Conservation (phyloP, 2,888 invertebrate species). For the Coelogynopora nodosa region DNA sequence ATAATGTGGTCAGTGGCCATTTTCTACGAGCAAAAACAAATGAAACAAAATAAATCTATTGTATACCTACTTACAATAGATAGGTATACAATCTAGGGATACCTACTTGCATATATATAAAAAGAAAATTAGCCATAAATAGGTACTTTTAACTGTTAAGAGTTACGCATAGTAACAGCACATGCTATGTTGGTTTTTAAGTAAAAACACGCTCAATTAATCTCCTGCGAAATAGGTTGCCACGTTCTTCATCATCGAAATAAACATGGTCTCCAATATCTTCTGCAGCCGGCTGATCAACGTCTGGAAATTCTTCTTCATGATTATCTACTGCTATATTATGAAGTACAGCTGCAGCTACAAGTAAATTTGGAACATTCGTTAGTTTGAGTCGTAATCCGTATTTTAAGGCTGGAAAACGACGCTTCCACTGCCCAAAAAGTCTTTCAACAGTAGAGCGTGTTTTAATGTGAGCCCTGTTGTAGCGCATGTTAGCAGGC, state of each 20-base stretch:
- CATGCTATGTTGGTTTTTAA: not conserved
- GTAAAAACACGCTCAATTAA: constrained; percentile 5
- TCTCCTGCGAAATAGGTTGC: not conserved
- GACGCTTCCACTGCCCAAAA: constrained; percentile 12
- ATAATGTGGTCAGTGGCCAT: not conserved
- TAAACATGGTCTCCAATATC: not conserved
- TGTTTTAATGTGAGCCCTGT: constrained; percentile 4
- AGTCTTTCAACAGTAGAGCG: constrained; percentile 20
- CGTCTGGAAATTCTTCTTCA: not conserved
- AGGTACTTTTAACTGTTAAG: not conserved
- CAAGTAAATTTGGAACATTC: not conserved
- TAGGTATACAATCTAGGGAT: not conserved
- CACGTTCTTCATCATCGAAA: not conserved
- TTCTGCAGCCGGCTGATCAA: not conserved
- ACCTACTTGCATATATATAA: not conserved
- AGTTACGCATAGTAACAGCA: not conserved
- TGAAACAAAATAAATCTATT: not conserved
- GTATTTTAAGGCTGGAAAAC: not conserved
- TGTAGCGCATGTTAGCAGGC: constrained; percentile 13
- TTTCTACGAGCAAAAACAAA: not conserved
- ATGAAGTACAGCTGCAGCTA: not conserved
- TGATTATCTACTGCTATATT: not conserved
- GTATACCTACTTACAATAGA: not conserved
- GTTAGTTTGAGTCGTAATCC: not conserved
- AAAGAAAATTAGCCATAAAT: not conserved